These are phyloP conservation scores for Pimpla rufipes DNA, from an alignment of 2,888 invertebrate species.

Conservation along the genomic window DNA sequence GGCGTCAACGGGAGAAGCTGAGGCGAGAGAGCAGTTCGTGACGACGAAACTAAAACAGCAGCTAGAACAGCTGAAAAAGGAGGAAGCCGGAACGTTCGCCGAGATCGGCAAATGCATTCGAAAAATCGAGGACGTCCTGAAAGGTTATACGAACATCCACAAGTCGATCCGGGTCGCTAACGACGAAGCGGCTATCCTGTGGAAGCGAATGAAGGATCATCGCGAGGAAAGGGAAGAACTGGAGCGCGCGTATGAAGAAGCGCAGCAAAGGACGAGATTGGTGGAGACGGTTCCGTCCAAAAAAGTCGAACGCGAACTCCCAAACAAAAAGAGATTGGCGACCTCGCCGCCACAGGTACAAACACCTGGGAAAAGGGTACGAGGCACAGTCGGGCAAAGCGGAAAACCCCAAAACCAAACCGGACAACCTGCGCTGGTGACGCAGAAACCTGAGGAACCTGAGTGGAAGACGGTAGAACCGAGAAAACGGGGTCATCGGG, in stretches of 20 bases:
- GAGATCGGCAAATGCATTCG: conserved; percentile 15
- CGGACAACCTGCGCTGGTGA: neutral
- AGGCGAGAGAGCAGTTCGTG: neutral
- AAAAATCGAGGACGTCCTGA: conserved; percentile 3
- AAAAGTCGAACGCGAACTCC: neutral
- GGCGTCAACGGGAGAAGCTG: neutral
- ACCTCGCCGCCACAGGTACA: neutral
- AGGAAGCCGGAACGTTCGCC: conserved; percentile 2
- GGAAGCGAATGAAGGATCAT: conserved; percentile 19
- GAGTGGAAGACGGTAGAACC: conserved; percentile 5
- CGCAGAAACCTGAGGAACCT: conserved; percentile 5
- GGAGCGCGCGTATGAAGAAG: conserved; percentile 5
- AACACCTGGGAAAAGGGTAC: conserved; percentile 14
- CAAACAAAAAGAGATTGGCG: conserved; percentile 8
- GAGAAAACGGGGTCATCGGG: conserved; percentile 18
- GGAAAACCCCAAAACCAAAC: neutral
- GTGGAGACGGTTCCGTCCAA: neutral
- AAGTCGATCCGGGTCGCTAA: conserved; percentile 16
- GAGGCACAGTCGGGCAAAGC: no score
- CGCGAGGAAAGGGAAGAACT: conserved; percentile 10
- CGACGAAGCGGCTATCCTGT: conserved; percentile 16
- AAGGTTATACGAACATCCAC: conserved; percentile 7
- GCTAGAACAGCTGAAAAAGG: neutral
- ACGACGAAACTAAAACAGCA: neutral
- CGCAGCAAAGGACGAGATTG: neutral